phyloP scores from a whole-genome alignment of 2,113 vertebrate genomes.

The Xyliphius kryptos region DNA sequence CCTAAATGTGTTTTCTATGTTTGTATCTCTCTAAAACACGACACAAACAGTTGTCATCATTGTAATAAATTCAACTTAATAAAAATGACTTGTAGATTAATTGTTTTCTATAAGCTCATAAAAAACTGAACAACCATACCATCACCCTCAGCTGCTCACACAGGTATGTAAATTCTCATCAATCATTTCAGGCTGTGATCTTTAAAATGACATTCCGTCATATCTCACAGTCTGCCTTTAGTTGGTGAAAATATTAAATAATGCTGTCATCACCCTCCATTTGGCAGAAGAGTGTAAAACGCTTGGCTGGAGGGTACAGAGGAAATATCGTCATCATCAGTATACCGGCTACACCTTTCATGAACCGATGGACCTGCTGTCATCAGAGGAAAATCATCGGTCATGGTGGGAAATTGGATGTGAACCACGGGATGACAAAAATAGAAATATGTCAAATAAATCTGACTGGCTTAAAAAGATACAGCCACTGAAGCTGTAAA shows the following conservation, averaged over 20 bases:
- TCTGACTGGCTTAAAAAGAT: not conserved
- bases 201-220: conserved; percentile 2
- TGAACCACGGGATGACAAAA: conserved; percentile 4
- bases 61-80: no score
- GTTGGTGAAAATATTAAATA: conserved; percentile 18
- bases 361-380: conserved; percentile 17
- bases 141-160: not conserved
- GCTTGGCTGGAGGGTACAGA: conserved; percentile 5
- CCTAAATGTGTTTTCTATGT: no score
- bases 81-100: no score
- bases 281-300: conserved; percentile 5
- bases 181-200: conserved; percentile 4
- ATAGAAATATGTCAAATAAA: conserved; percentile 17
- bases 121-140: not conserved
- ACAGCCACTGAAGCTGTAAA: not conserved
- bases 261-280: conserved; percentile 18
- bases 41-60: no score
- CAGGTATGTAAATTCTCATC: conserved; percentile 4
- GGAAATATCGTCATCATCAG: conserved; percentile 5
- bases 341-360: conserved; percentile 21
- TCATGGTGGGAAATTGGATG: conserved; percentile 15
- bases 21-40: no score
- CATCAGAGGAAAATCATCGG: conserved; percentile 22
- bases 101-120: no score
- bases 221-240: not conserved